Conservation (phyloP, 2,113 vertebrate species). For the Scalopus aquaticus region DNA sequence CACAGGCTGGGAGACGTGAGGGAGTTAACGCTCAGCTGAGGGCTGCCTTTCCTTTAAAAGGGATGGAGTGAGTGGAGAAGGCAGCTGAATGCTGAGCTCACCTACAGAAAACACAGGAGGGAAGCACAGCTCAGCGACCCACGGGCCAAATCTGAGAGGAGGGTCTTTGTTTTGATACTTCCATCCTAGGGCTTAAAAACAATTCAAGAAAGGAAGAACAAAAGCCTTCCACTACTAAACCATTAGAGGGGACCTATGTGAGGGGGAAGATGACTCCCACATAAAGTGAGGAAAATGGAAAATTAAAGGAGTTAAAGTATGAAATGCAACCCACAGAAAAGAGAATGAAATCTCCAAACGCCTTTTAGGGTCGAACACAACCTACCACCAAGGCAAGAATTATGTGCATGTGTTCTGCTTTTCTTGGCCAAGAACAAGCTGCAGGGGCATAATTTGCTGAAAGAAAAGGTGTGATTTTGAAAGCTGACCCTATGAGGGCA, state of each 20-base stretch:
- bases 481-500: constrained; percentile 21
- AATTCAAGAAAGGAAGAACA: neutral
- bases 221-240: neutral
- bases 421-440: neutral
- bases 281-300: neutral
- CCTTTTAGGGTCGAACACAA: neutral
- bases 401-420: neutral
- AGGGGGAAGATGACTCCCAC: neutral
- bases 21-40: neutral
- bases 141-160: neutral
- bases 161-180: neutral
- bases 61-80: neutral
- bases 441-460: neutral
- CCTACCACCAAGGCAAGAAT: neutral
- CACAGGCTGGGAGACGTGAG: neutral
- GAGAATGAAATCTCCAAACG: neutral
- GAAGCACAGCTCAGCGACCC: rapidly evolving
- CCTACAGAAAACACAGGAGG: neutral
- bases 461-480: constrained; percentile 15
- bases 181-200: neutral
- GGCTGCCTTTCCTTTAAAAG: neutral
- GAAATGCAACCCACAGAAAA: constrained; percentile 4
- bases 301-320: neutral
- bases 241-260: neutral
- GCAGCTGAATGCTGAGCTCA: neutral